Evolutionary conservation across 2,888 invertebrate species (phyloP).

Genomic region (Diploptera punctata): DNA sequence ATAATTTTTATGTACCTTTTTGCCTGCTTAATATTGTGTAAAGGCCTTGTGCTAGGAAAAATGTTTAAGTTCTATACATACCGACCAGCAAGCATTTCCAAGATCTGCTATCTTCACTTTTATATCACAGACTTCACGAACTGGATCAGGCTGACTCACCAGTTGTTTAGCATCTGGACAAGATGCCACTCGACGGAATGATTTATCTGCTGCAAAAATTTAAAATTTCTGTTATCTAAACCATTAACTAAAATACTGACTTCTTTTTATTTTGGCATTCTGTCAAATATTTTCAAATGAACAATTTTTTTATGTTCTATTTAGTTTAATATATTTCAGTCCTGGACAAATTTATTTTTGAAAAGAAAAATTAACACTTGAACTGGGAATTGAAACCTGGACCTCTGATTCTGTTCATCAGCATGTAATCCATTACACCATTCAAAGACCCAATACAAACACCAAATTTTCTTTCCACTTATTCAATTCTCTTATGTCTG

Average conservation of each 20-base stretch:
- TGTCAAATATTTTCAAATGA: neutral
- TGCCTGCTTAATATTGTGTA: too few relatives aligned
- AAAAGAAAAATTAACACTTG: too few relatives aligned
- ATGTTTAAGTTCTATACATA: conserved; percentile 55
- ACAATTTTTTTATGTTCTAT: neutral
- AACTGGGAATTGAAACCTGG: too few relatives aligned
- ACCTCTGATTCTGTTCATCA: too few relatives aligned
- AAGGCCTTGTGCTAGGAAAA: too few relatives aligned
- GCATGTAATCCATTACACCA: too few relatives aligned
- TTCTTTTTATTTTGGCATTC: neutral
- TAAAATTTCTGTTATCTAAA: neutral
- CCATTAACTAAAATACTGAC: neutral
- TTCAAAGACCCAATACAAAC: too few relatives aligned
- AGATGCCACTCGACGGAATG: conserved; percentile 50
- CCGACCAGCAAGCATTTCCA: conserved; percentile 84
- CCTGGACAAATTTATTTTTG: too few relatives aligned
- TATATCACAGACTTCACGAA: conserved; percentile 61
- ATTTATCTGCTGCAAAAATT: conserved; percentile 38
- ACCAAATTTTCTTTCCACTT: too few relatives aligned
- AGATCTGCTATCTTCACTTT: conserved; percentile 83
- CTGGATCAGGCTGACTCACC: conserved; percentile 54
- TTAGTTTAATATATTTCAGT: too few relatives aligned
- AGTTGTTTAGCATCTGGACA: conserved; percentile 50
- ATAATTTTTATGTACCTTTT: too few relatives aligned
- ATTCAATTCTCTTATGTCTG: too few relatives aligned